Evolutionary conservation across 2,888 invertebrate species (phyloP), one percentile per base, ranked within the genome.

Genomic region (Conchocele bisecta): DNA sequence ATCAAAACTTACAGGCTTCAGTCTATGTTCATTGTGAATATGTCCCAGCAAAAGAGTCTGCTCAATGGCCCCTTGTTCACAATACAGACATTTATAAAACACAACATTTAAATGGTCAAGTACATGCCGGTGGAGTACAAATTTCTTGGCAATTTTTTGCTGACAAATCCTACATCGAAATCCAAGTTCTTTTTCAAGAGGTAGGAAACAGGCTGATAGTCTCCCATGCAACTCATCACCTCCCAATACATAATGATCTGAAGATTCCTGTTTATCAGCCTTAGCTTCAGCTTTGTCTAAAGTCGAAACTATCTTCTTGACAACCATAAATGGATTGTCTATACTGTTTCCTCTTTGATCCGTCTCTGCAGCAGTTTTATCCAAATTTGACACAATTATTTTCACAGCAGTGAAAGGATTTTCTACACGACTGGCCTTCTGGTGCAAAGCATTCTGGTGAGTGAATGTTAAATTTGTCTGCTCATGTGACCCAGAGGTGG

Each of bases 71-170:
- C 81, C 81, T 60, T 86, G 79, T 9, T 79, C 69, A 73, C 87
- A 88, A 59, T 83, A 86, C 4, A 75, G 66, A 65, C 87, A 88
- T 50, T 83, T 82, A 67, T 83, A 85, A 44, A 88, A 83, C 17
- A 79, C 83, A 17, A 88, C 77, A 13, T 86, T 77, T 53, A 88
- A 77, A 68, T 88, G 87, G 20, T 85, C 76, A 4, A 87, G 46
- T 24, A 87, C 75, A 65, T 87, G 87, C n/a, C 83, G 82, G 65
- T 87, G 87, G 39, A 87, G 78, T 42, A 83, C 82, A 75, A 83
- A 87, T 53, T 83, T 84, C 54, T 86, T 85, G 6, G 82, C 75
- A 7, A 83, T 78, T 28, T 79, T 81, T 15, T 83, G 81, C n/a
- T 81, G 74, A 58, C 87, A 87, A 35, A 86, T 83, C 44, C 81